Conservation (phyloP, 2,888 invertebrate genomes). For the Plemyria rubiginata region DNA sequence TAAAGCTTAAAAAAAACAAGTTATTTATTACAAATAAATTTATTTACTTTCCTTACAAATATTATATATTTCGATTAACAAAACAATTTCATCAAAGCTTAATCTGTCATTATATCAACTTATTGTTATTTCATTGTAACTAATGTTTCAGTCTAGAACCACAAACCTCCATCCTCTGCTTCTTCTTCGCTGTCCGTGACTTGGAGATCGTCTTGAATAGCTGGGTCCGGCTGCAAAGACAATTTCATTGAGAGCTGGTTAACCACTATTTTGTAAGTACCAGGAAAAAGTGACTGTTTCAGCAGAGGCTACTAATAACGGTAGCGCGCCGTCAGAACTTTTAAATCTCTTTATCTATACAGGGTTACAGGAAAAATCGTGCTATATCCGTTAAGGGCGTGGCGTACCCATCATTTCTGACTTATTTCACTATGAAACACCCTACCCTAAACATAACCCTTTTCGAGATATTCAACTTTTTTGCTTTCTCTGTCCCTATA, state of each 20-base stretch:
- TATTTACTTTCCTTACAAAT: conserved; percentile 23
- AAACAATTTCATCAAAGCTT: conserved; percentile 24
- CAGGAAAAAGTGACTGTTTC: no score
- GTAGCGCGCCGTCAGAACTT: no score
- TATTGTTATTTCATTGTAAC: conserved; percentile 12
- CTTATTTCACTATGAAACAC: no score
- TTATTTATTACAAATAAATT: conserved; percentile 21
- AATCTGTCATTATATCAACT: conserved; percentile 18
- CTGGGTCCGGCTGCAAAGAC: conserved; percentile 73
- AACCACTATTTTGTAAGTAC: no score
- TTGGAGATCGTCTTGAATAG: conserved; percentile 80
- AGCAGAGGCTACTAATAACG: neutral
- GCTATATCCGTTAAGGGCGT: no score
- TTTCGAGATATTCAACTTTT: no score
- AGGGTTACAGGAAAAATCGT: no score
- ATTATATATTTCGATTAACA: conserved; percentile 21
- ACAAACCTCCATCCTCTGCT: conserved; percentile 78
- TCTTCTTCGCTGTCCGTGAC: conserved; percentile 83
- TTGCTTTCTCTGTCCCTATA: no score
- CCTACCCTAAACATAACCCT: no score
- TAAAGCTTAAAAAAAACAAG: neutral
- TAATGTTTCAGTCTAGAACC: conserved; percentile 64
- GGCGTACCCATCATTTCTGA: no score
- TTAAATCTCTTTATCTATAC: no score
- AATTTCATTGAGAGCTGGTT: conserved; percentile 7